Evolutionary conservation across 92 coral and sea anemone species (phyloP), one percentile per base, ranked within the genome.

Genomic region (Phenganax subtilis): DNA sequence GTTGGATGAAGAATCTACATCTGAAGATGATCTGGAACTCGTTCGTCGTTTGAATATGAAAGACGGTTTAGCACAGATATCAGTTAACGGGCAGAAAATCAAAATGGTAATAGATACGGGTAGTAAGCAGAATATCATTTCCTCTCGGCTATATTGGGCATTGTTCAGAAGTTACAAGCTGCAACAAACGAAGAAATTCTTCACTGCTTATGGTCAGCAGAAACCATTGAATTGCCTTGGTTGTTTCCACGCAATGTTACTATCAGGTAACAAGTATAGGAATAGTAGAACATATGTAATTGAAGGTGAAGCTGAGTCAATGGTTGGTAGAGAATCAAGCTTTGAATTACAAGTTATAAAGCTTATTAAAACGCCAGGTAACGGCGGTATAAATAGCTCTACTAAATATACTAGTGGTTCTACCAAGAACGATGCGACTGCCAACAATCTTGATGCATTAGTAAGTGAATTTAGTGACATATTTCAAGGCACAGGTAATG

Each of bases 161-260:
- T 85, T 60, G 65, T 86, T 86, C 55, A 86, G 55, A 64, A 54
- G 57, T 44, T 83, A 17, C 52, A 75, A 87, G 72, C 87, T 87
- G 85, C 57, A 12, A 12, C 37, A 11, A 61, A 86, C 87, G 8
- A 54, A 63, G 37, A 86, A 83, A 75, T 61, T 65, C 37, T 87
- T 87, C 55, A 54, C 75, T 27, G 89, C 71, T 0, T 87, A 87
- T 72, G 89, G 87, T 20, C 89, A 87, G 29, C 20, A 55, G 62
- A 82, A 56, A 54, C 72, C 63, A 53, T 54, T 51, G 77, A 74
- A 30, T 71, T 82, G 85, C 14, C 28, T 57, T 54, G 80, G 80
- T 29, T 82, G 59, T 47, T 68, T 82, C 25, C 9, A 68, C 55
- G 77, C 85, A 20, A 20, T 20, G 47, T 37, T 80, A 28, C 55